Evolutionary conservation across 1,140 invertebrate genomes (phyloP), one percentile per base, ranked within the genome.

Genomic region (Meloidogyne floridensis): DNA sequence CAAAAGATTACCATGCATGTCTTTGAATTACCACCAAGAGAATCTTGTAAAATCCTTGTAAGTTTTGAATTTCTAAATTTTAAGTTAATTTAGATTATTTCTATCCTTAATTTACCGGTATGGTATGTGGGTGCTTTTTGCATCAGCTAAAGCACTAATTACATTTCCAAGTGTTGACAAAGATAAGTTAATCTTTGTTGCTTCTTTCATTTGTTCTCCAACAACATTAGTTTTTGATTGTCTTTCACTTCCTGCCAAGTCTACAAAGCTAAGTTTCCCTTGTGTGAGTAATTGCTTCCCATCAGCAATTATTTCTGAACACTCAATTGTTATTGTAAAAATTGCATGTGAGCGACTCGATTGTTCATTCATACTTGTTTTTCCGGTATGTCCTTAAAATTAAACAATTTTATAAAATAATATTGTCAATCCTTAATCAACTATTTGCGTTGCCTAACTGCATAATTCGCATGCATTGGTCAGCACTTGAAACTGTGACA

Each of bases 291-390:
- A 93, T 70, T 93, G 92, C 84, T 93, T 91, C 0, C 92, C 92
- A 88, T 93, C 92, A 8, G 92, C 92, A 20, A 79, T 72, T 15
- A 8, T 72, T 53, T 89, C 81, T 32, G 87, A 88, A 56, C 87
- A 88, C 75, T 89, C 90, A 73, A 93, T 94, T 86, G 94, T 93
- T 56, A 97, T 94, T 1, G 95, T 96, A 56, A 98, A 93, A 77
- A 98, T 94, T 1, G 96, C 96, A 91, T 98, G 96, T 85, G 95
- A 97, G 83, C 96, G 93, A 75, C 95, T 96, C 0, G 95, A 97
- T 90, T 96, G 93, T 75, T 96, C 94, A 90, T 98, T 98, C 96
- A 98, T 98, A 82, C 95, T 94, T 90, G 98, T 97, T 32, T 93
- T 91, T 71, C 95, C 95, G 2, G 89, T 87, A 74, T 87, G 86